Percentiles rank a stretch among this genome's conserved stretches.
phyloP scores from a whole-genome alignment of 1,140 invertebrate genomes.

The Chymomyza costata region DNA sequence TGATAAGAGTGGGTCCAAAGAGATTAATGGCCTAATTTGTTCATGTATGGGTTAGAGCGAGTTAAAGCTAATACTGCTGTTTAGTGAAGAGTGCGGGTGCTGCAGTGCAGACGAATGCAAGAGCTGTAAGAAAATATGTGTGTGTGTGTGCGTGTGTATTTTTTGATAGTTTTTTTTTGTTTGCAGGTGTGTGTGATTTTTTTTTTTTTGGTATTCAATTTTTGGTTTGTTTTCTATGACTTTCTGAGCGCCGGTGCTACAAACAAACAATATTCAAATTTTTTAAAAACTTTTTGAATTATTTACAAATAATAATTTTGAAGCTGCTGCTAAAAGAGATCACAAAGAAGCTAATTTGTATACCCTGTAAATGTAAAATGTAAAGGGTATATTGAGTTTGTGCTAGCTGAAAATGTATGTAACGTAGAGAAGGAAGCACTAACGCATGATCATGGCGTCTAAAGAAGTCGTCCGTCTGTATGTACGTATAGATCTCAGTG shows the following conservation, averaged over 20 bases:
- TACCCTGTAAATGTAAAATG: no score
- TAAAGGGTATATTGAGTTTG: no score
- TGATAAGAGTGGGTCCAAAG: constrained; percentile 12
- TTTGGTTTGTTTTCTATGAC: constrained; percentile 14
- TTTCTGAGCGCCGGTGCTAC: constrained; percentile 46
- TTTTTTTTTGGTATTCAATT: neutral
- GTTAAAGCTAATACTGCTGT: constrained; percentile 2
- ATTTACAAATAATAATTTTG: no score
- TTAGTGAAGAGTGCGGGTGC: constrained; percentile 7
- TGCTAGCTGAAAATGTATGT: no score
- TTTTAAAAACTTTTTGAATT: constrained; percentile 32
- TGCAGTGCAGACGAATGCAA: constrained; percentile 9
- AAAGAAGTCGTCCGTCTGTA: no score
- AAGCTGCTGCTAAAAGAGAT: no score
- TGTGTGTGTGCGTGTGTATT: constrained; percentile 18
- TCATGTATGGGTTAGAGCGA: neutral
- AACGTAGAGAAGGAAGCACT: no score
- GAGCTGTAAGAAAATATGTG: constrained; percentile 15
- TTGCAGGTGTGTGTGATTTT: constrained; percentile 15
- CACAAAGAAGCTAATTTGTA: neutral
- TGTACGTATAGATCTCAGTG: no score
- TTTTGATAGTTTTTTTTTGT: constrained; percentile 29
- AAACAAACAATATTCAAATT: constrained; percentile 63
- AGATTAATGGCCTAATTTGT: neutral
- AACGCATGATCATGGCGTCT: no score